Percentiles rank a stretch among this genome's conserved stretches.
These are phyloP conservation scores for Rhinophrynus dorsalis DNA, from an alignment of 2,797 vertebrate species.

Conservation along the genomic window DNA sequence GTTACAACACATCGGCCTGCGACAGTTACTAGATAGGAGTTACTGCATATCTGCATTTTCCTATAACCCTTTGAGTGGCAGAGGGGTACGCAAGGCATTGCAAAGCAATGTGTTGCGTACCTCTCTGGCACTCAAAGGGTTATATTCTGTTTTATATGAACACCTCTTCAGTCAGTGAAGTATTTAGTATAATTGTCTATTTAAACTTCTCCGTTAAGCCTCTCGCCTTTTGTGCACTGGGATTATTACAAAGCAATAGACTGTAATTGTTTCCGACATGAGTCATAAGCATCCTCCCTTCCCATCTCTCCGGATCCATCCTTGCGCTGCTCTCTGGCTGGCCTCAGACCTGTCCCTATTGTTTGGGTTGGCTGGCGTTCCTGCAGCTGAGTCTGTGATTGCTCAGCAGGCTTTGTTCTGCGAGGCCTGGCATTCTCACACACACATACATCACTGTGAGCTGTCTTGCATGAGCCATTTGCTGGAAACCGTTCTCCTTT, in stretches of 20 bases:
- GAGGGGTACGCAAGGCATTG: too few species aligned
- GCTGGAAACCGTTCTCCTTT: background rate
- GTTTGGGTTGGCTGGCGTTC: constrained; percentile 6
- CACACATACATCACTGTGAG: too few species aligned
- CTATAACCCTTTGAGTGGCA: too few species aligned
- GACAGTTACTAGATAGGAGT: too few species aligned
- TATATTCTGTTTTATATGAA: too few species aligned
- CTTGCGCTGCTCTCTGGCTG: background rate
- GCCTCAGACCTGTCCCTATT: constrained; percentile 9
- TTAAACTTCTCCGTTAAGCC: constrained; percentile 1
- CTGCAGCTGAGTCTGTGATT: constrained; percentile 2
- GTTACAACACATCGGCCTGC: too few species aligned
- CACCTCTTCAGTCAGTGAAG: too few species aligned
- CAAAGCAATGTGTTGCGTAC: too few species aligned
- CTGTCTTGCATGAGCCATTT: too few species aligned
- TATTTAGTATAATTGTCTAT: too few species aligned
- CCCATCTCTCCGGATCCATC: background rate
- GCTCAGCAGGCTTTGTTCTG: background rate
- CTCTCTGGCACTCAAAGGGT: too few species aligned
- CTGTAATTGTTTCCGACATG: constrained; percentile 38
- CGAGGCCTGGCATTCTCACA: background rate
- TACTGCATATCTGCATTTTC: too few species aligned
- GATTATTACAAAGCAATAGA: constrained; percentile 30
- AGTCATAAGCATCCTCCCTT: constrained; percentile 11
- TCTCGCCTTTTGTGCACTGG: background rate